Evolutionary conservation across 2,888 invertebrate species (phyloP), one percentile per base, ranked within the genome.

Genomic region (Caenorhabditis afra): DNA sequence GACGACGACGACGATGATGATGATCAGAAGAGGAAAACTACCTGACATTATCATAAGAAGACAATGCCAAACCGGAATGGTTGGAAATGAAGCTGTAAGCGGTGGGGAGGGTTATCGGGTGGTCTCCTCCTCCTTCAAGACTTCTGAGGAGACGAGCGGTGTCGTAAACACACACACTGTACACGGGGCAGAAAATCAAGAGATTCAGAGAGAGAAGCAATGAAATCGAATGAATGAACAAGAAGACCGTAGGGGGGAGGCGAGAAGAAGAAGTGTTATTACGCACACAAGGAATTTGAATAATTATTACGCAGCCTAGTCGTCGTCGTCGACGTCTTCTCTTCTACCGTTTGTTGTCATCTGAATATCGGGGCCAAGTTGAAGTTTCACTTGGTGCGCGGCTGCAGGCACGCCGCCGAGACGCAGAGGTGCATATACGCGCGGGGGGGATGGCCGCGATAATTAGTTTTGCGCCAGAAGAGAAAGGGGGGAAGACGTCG

Each of bases 211-310:
- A 29, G 29, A 29, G 29, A 29, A 29, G 57, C 57, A 49, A 23
- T 41, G 41, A 41, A 41, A 41, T 22, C 37, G 22, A 20, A 58
- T 35, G 22, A 20, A 39, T 39, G 62, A 50, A 50, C 18, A 61
- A 23, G 29, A 44, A n/a, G 29, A 49, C n/a, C 8, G n/a, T n/a
- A n/a, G n/a, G n/a, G n/a, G 18, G 29, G 29, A 20, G 45, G 35
- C 12, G 10, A 23, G 18, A 16, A 37, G 12, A 61, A 47, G 47
- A 70, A 70, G 53, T 70, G 70, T 70, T 70, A 70, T 70, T 61
- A 62, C 70, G 70, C 70, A 66, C 45, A 59, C 59, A 59, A 68
- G 70, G 71, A 71, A 71, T 71, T 71, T 71, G 71, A 71, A 71
- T 71, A 71, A 71, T 71, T 71, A 71, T 71, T 64, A 70, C 70